Base-by-base conservation (phyloP, 2,797 vertebrate species). In the Tinamus major region DNA sequence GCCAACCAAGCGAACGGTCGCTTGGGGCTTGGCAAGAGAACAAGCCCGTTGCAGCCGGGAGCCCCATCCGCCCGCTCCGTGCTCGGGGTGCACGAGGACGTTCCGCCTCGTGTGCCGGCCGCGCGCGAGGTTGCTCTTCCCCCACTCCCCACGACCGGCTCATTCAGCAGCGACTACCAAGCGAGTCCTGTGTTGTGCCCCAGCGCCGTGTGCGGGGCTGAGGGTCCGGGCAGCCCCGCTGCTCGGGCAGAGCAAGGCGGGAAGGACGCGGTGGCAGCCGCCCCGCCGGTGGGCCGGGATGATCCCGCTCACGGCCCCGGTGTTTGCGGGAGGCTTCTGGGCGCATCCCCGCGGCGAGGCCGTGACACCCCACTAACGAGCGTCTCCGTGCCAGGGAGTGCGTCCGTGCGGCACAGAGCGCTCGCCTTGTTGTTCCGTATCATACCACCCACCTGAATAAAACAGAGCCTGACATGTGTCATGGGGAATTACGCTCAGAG, bases 151-250 rank as follows among this genome's bases (percentile, higher is more conserved):
- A 76, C 86, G 91, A 97, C 96, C 89, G 91, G 97, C 95, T 97
- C 97, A 96, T 95, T 97, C 97, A 97, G 88, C 96, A 97, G 95
- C 97, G 97, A 97, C 97, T 97, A 98, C 94, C 94, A 51, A 51
- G 24, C 13, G 12, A 26, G 49, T 4, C 24, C 24, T 26, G 13
- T 7, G 6, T 24, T 26, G 24, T 26, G 49, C 24, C 48, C 49
- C 49, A 51, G 49, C 8, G 19, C 44, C 3, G 19, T 4, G 13
- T 24, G 12, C 21, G 6, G 49, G 24, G 13, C 49, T 24, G 23
- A 49, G 48, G 48, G 23, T 26, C 76, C 75, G 18, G 19, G 46
- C 86, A 59, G 79, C 72, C 95, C 92, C 20, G 72, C 92, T 61
- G 29, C 72, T 71, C 61, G 44, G 63, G 64, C 86, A 70, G 48